Percentiles rank a stretch among this genome's conserved stretches.
phyloP scores from a whole-genome alignment of 2,113 vertebrate species.

The Mormyrus lacerda region DNA sequence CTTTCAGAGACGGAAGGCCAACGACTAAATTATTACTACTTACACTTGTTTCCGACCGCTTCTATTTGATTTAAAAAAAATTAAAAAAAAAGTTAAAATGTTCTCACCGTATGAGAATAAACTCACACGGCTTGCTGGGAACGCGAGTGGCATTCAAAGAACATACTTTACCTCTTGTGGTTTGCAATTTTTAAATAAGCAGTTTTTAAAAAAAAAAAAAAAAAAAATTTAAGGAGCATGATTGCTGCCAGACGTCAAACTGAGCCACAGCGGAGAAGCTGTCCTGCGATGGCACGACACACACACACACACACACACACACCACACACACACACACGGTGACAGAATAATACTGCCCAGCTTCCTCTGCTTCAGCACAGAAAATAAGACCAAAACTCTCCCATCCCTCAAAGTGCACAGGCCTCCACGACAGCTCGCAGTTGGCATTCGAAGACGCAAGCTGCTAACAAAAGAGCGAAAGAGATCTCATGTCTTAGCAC shows the following conservation, averaged over 20 bases:
- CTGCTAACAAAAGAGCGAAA: background rate
- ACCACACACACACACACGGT: background rate
- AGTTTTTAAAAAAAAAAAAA: too few relatives aligned
- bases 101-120: background rate
- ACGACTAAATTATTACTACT: conserved; percentile 18
- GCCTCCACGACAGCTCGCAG: background rate
- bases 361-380: background rate
- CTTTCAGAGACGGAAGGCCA: conserved; percentile 8
- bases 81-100: conserved; percentile 5
- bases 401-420: background rate
- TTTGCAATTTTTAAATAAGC: background rate
- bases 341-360: background rate
- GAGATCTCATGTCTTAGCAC: background rate
- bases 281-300: background rate
- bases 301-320: background rate
- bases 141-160: background rate
- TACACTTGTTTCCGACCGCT: conserved; percentile 14
- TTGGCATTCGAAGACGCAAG: background rate
- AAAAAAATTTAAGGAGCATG: too few relatives aligned
- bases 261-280: background rate
- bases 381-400: background rate
- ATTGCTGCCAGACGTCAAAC: background rate
- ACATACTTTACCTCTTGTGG: background rate
- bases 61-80: conserved; percentile 8
- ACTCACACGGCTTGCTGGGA: background rate